phyloP scores from a whole-genome alignment of 1,140 invertebrate genomes.

The Anastrepha ludens region DNA sequence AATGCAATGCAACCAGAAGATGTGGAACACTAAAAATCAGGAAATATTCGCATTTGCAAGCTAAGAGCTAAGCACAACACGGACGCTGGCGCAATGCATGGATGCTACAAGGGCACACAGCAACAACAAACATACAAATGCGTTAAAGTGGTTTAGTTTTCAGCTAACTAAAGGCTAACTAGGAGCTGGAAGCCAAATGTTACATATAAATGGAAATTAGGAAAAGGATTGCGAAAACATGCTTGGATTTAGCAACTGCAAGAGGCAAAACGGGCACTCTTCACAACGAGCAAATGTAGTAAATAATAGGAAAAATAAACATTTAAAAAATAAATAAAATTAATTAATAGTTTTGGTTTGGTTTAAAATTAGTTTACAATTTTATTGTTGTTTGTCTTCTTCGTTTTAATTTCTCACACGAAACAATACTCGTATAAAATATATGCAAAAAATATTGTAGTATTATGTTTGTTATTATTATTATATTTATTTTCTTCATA shows the following conservation, averaged over 20 bases:
- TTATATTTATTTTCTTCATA: neutral
- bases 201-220: neutral
- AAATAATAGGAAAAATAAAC: neutral
- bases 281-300: neutral
- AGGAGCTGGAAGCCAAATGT: neutral
- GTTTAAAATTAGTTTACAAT: conserved; percentile 47
- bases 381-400: conserved; percentile 25
- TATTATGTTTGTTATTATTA: neutral
- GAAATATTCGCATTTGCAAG: neutral
- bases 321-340: neutral
- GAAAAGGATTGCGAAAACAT: neutral
- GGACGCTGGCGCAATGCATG: neutral
- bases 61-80: neutral
- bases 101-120: neutral
- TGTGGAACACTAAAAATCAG: neutral
- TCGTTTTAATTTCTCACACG: neutral
- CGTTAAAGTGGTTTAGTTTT: too few relatives aligned
- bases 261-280: neutral
- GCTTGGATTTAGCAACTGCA: neutral
- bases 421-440: neutral
- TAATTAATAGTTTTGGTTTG: neutral
- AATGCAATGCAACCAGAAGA: conserved; percentile 28
- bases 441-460: conserved; percentile 18
- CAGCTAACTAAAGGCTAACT: too few relatives aligned
- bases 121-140: neutral